phyloP scores from a whole-genome alignment of 2,888 invertebrate species.

The Meandrusa payeni region DNA sequence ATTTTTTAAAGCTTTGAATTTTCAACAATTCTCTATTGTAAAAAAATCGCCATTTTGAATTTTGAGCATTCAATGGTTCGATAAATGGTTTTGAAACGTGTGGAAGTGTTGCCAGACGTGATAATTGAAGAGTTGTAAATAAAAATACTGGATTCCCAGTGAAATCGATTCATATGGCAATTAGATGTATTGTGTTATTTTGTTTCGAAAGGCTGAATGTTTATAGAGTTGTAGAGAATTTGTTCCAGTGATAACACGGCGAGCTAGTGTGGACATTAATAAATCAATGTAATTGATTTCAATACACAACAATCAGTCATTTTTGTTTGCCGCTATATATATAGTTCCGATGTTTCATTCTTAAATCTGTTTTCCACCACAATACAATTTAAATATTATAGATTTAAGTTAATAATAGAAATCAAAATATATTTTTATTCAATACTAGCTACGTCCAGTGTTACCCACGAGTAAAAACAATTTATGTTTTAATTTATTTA shows the following conservation, averaged over 20 bases:
- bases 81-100: background rate
- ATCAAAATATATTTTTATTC: no score
- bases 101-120: background rate
- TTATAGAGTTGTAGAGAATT: background rate
- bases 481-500: no score
- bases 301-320: background rate
- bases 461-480: no score
- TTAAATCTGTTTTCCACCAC: no score
- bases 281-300: slow-evolving; percentile 11
- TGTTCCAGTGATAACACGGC: background rate
- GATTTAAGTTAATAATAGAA: no score
- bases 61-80: no score
- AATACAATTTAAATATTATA: no score
- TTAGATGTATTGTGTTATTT: background rate
- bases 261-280: background rate
- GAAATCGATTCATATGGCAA: background rate
- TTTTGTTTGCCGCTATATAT: no score
- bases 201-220: background rate
- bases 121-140: background rate
- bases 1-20: background rate
- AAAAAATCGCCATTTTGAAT: background rate
- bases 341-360: no score
- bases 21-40: background rate
- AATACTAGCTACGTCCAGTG: no score
- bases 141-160: background rate